A percentile compares a stretch with the other conserved stretches of the same genome.
These are phyloP conservation scores for Drosophila pachea DNA, from an alignment of 1,140 invertebrate species.

Conservation along the genomic window DNA sequence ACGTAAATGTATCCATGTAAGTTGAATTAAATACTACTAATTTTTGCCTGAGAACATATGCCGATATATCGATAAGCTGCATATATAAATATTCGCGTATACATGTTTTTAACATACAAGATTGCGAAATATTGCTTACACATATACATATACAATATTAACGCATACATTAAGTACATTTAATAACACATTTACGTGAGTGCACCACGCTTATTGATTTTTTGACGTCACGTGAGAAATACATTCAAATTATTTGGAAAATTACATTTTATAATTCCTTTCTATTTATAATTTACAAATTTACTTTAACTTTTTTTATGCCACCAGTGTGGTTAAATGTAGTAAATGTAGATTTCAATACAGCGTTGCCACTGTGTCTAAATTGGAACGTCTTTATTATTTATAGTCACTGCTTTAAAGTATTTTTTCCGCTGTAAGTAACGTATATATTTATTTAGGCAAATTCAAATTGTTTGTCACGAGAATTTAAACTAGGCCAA, in stretches of 20 bases:
- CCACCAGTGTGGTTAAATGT: too few relatives aligned
- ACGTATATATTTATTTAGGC: background rate
- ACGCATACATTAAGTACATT: background rate
- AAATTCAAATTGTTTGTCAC: too few relatives aligned
- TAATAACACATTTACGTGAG: background rate
- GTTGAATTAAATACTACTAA: background rate
- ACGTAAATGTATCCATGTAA: background rate
- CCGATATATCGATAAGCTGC: conserved; percentile 1
- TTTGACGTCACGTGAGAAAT: background rate
- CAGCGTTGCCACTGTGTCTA: background rate
- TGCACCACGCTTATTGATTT: too few relatives aligned
- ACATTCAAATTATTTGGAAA: background rate
- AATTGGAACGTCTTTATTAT: background rate
- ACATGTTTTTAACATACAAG: background rate
- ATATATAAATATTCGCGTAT: background rate
- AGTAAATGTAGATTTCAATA: too few relatives aligned
- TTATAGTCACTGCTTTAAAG: background rate
- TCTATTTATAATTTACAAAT: background rate
- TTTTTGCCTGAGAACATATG: background rate
- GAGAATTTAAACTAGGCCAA: too few relatives aligned
- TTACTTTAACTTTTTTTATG: too few relatives aligned
- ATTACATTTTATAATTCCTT: background rate
- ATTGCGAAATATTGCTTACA: background rate
- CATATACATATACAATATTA: conserved; percentile 1
- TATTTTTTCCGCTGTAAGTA: too few relatives aligned